A percentile compares a stretch with the other conserved stretches of the same genome.
Evolutionary conservation across 2,888 invertebrate genomes (phyloP).

Genomic region (Falcaria lacertinaria): DNA sequence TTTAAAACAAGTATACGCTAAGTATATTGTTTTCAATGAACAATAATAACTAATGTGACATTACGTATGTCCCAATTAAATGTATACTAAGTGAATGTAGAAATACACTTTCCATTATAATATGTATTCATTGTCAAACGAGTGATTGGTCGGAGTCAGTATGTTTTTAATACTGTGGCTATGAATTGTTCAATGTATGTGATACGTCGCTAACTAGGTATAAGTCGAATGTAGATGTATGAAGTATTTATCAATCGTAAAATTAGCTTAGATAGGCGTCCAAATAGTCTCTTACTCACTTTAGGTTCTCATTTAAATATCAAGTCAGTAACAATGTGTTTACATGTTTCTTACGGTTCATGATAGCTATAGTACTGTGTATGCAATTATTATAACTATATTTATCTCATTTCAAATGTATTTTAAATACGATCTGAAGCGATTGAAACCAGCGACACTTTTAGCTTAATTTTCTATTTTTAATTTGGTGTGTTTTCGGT

Average conservation of each 20-base stretch:
- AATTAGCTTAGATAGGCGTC: conserved; percentile 61
- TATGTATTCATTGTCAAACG: conserved; percentile 21
- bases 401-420: conserved; percentile 43
- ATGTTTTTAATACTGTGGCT: conserved; percentile 41
- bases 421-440: no score
- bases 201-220: conserved; percentile 68
- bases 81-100: conserved; percentile 31
- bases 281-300: conserved; percentile 55
- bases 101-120: conserved; percentile 28
- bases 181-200: conserved; percentile 68
- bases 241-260: conserved; percentile 73
- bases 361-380: conserved; percentile 30
- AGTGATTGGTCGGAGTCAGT: conserved; percentile 23
- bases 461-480: conserved; percentile 41
- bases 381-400: no score
- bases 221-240: conserved; percentile 63
- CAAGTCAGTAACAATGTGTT: conserved; percentile 44
- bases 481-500: conserved; percentile 54
- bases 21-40: conserved; percentile 22
- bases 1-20: conserved; percentile 15
- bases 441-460: no score
- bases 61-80: conserved; percentile 14
- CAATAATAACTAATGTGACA: conserved; percentile 17
- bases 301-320: conserved; percentile 57
- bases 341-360: conserved; percentile 31